Evolutionary conservation across 2,113 vertebrate genomes (phyloP), one percentile per base, ranked within the genome.

Genomic region (Colaptes auratus): DNA sequence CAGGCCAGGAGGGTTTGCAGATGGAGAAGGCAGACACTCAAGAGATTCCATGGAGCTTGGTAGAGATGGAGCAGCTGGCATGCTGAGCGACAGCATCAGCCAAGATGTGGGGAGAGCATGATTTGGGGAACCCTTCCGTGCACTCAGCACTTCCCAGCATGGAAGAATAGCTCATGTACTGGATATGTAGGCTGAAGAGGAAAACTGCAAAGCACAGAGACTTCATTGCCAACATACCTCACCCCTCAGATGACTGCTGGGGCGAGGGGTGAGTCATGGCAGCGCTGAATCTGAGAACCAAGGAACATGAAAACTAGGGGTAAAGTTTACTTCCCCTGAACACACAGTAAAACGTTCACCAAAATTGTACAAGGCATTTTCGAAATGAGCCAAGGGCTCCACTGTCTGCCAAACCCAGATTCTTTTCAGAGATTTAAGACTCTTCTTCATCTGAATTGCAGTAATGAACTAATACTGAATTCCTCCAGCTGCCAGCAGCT

Each of bases 401-500:
- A 4, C 33, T 39, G 74, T 72, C 86, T 93, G 91, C 92, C 89
- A 93, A 91, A 61, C 86, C 65, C 84, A 79, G 61, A 93, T 83
- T 64, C 53, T 88, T 91, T 50, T 46, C 53, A 77, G 72, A 84
- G 87, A 93, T 82, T 89, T 93, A 88, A 81, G 79, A 71, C 33
- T 80, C 82, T 72, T 88, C 79, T 48, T 88, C 83, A 69, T 94
- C 53, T 77, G 53, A 86, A 79, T 82, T 72, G 77, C 92, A 91
- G 56, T 88, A 77, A 88, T 83, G 96, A 96, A 69, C 92, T 76
- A 87, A 88, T n/a, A 36, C 39, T 64, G 78, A 95, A 81, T 82
- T 84, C 50, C 82, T 90, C 82, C 93, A 94, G 94, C 96, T 94
- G 96, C 93, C 95, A 94, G 90, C 94, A 95, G 96, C 97, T 96